phyloP scores from a whole-genome alignment of 2,797 vertebrate species.

The Enteromius radiatus region DNA sequence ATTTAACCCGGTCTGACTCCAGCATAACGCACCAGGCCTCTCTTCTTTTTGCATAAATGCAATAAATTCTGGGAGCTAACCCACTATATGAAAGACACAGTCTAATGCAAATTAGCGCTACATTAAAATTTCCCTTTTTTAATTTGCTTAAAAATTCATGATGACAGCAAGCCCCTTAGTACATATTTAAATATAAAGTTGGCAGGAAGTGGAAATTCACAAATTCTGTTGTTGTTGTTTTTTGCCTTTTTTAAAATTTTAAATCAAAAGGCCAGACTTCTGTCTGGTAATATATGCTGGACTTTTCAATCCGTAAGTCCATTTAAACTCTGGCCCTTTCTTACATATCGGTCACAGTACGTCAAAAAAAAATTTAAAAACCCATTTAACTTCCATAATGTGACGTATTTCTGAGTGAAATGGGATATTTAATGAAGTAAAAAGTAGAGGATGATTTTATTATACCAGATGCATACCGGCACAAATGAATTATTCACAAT shows the following conservation, averaged over 20 bases:
- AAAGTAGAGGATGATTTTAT: not conserved
- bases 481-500: constrained; percentile 10
- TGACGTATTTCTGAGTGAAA: not conserved
- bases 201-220: not conserved
- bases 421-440: constrained; percentile 18
- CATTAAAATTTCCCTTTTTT: not conserved
- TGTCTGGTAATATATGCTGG: not conserved
- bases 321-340: not conserved
- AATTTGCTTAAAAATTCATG: not conserved
- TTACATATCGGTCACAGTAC: no score
- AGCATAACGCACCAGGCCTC: not conserved
- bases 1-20: constrained; percentile 45
- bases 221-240: not conserved
- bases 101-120: not conserved
- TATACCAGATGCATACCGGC: not conserved
- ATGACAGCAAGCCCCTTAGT: not conserved
- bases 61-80: not conserved
- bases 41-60: not conserved
- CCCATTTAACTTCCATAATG: constrained; percentile 24
- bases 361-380: no score
- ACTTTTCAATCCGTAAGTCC: not conserved
- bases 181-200: not conserved
- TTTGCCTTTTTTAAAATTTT: not conserved
- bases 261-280: not conserved
- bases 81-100: not conserved